phyloP scores from a whole-genome alignment of 2,797 vertebrate genomes.

The Galagoides demidoff region DNA sequence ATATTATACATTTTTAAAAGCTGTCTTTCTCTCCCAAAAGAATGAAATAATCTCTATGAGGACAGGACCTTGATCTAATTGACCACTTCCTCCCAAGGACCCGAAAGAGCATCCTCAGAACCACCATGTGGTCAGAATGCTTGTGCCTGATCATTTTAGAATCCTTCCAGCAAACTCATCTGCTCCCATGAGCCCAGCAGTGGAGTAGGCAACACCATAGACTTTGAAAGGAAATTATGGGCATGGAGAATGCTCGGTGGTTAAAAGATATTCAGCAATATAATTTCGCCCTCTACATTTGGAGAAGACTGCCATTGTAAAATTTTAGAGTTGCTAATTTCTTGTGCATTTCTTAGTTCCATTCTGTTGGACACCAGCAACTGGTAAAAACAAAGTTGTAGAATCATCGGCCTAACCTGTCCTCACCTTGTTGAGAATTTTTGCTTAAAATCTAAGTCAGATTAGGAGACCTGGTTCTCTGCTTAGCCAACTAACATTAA shows the following conservation, averaged over 20 bases:
- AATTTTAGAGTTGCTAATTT: background rate
- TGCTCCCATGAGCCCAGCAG: background rate
- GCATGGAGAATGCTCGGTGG: background rate
- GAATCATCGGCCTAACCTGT: background rate
- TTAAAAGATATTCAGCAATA: background rate
- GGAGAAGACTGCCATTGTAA: background rate
- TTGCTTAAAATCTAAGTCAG: background rate
- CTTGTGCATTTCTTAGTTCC: background rate
- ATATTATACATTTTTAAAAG: background rate
- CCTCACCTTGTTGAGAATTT: background rate
- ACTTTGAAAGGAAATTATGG: conserved; percentile 17
- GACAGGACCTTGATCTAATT: background rate
- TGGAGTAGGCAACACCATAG: background rate
- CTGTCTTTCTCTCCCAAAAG: background rate
- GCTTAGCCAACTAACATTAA: background rate
- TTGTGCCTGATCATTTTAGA: background rate
- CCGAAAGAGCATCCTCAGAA: background rate
- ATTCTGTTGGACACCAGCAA: background rate
- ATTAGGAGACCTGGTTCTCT: background rate
- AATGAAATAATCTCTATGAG: background rate
- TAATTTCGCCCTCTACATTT: background rate
- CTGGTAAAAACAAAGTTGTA: background rate
- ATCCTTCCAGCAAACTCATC: background rate
- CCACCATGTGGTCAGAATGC: background rate
- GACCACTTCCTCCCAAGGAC: background rate